These are phyloP conservation scores for Serilophus lunatus DNA, from an alignment of 2,113 vertebrate species.

Conservation along the genomic window DNA sequence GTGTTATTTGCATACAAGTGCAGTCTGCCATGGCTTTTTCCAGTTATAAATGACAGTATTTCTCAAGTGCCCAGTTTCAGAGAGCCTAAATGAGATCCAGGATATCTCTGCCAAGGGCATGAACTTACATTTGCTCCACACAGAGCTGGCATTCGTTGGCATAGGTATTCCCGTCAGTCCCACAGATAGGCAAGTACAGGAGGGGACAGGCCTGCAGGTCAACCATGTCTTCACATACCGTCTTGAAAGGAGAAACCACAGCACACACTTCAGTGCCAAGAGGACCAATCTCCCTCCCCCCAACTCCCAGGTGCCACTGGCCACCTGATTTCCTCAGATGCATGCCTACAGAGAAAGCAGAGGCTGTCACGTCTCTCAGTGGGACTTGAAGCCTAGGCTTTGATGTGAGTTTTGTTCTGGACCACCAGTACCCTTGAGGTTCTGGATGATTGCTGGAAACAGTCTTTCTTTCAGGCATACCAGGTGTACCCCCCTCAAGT, in stretches of 20 bases:
- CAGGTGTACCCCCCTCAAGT: neutral
- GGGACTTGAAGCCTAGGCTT: neutral
- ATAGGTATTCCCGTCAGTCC: conserved; percentile 78
- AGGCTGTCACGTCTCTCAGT: accelerated
- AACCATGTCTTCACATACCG: neutral
- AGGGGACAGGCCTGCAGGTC: conserved; percentile 68
- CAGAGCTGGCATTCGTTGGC: conserved; percentile 82
- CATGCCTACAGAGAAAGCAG: neutral
- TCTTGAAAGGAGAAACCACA: neutral
- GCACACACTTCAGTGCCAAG: neutral
- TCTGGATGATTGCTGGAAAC: neutral
- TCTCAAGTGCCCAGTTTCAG: neutral
- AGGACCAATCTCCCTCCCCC: neutral
- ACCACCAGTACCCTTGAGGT: neutral
- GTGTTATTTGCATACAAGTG: neutral
- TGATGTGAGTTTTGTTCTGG: neutral
- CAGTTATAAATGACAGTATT: neutral
- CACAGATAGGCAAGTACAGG: conserved; percentile 77
- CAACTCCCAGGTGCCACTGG: neutral
- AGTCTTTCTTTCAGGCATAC: neutral
- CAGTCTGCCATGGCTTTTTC: neutral
- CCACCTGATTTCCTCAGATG: accelerated
- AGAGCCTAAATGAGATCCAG: neutral
- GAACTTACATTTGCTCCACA: conserved; percentile 28
- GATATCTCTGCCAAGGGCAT: neutral